These are phyloP conservation scores for Catocala nupta DNA, from an alignment of 2,888 invertebrate species.

Conservation along the genomic window DNA sequence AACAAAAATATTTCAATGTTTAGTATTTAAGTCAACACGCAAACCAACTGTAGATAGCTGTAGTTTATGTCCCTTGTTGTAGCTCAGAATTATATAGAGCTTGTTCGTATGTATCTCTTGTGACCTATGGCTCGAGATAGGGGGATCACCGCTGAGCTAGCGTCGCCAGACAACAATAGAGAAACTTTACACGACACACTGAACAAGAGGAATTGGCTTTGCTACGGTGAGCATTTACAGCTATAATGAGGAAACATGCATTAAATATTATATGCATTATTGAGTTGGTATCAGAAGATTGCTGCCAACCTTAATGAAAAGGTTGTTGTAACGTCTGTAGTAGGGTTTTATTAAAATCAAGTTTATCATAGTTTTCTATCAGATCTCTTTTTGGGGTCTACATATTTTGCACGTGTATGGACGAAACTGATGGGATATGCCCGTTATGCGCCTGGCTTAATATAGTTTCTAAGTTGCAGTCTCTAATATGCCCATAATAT, in stretches of 20 bases:
- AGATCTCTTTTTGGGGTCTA: too few relatives aligned
- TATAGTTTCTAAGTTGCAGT: too few relatives aligned
- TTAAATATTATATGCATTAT: background rate
- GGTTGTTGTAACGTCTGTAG: too few relatives aligned
- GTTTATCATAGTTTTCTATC: too few relatives aligned
- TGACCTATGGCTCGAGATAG: slow-evolving; percentile 53
- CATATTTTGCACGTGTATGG: too few relatives aligned
- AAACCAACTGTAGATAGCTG: slow-evolving; percentile 15
- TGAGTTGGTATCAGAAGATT: too few relatives aligned
- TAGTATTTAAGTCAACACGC: background rate
- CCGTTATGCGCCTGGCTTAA: too few relatives aligned
- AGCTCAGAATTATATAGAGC: slow-evolving; percentile 33
- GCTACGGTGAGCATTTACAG: slow-evolving; percentile 37
- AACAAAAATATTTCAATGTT: slow-evolving; percentile 7
- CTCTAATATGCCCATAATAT: too few relatives aligned
- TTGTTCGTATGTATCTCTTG: slow-evolving; percentile 45
- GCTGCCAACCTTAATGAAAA: too few relatives aligned
- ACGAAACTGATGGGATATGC: too few relatives aligned
- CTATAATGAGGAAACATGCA: slow-evolving; percentile 24
- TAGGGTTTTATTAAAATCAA: too few relatives aligned
- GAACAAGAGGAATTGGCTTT: slow-evolving; percentile 49
- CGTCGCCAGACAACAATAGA: slow-evolving; percentile 56
- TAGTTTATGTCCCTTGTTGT: slow-evolving; percentile 34
- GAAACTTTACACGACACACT: slow-evolving; percentile 54
- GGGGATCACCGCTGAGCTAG: slow-evolving; percentile 49